Base-by-base conservation (phyloP, 2,113 vertebrate species). In the Bagarius yarrelli region DNA sequence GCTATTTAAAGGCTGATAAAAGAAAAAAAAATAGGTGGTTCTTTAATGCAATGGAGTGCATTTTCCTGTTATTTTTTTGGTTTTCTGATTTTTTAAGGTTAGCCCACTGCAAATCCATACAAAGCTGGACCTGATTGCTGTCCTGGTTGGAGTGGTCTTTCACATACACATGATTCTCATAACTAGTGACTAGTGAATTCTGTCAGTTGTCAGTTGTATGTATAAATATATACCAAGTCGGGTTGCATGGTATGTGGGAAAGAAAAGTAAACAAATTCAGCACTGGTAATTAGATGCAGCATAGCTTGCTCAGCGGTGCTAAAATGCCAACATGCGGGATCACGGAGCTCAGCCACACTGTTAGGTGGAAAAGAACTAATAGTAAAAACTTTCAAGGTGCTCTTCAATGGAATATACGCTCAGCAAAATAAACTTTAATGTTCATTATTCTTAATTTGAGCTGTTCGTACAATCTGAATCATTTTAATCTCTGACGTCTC, bases 401-500 rank as follows among this genome's bases (percentile, higher is more conserved):
- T 47, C 40, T 50, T 71, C 16, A 30, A 19, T 52, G 44, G 50
- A 25, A 0, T 27, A 71, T 71, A 8, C 13, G 47, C 61, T 67
- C 19, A 40, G 34, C 34, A 25, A 23, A 47, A 69, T 32, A 23
- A 67, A 67, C 23, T 47, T 69, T 12, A 47, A 30, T 25, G 66
- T 69, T 6, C 66, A 69, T 47, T 60, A 44, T 47, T 3, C 8
- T n/a, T 0, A 16, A 69, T 47, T 67, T 23, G 40, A 76, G 19
- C 21, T 8, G 30, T 36, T 57, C 6, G 34, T 57, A 55, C 12
- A 56, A 66, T 21, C 0, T 81, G 34, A 0, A 53, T 66, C 21
- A 55, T 32, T 21, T 57, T 36, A 25, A 60, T 16, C 25, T 85
- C 73, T 57, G 15, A 78, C 73, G 57, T 56, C 34, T 74, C 55